Conservation (phyloP, 1,140 invertebrate genomes). For the Telenomus remus region DNA sequence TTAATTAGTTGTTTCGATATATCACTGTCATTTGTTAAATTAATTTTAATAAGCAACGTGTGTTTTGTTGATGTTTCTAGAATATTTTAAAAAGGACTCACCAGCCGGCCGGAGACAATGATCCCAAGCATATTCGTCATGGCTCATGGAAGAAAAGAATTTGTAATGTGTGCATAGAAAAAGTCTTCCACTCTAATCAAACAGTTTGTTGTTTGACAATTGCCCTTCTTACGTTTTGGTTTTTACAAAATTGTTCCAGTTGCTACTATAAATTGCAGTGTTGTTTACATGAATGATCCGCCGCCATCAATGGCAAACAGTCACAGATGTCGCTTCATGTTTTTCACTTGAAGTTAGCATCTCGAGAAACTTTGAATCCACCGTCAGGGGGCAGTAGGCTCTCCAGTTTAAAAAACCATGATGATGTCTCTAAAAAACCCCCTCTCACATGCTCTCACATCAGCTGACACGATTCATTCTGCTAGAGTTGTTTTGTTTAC, state of each 20-base stretch:
- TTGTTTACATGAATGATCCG: conserved; percentile 20
- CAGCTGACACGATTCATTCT: too few species aligned
- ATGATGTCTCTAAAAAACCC: too few species aligned
- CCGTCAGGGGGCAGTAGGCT: too few species aligned
- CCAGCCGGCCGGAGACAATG: conserved; percentile 82
- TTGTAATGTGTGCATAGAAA: not conserved
- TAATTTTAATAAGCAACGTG: not conserved
- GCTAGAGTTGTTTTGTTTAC: too few species aligned
- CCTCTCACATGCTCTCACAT: too few species aligned
- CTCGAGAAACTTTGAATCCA: too few species aligned
- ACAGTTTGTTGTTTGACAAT: not conserved
- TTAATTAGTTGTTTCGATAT: not conserved
- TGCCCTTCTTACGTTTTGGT: not conserved
- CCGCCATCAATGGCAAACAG: not conserved
- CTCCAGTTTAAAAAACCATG: too few species aligned
- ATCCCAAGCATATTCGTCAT: conserved; percentile 79
- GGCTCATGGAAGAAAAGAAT: not conserved
- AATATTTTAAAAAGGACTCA: conserved; percentile 68
- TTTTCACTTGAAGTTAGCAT: too few species aligned
- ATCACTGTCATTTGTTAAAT: not conserved
- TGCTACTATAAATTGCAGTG: not conserved
- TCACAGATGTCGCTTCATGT: not conserved
- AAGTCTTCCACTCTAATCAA: not conserved
- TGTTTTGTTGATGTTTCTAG: conserved; percentile 31
- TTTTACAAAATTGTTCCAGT: conserved; percentile 10